These are phyloP conservation scores for Glossophaga mutica DNA, from an alignment of 2,797 vertebrate species.

Conservation along the genomic window DNA sequence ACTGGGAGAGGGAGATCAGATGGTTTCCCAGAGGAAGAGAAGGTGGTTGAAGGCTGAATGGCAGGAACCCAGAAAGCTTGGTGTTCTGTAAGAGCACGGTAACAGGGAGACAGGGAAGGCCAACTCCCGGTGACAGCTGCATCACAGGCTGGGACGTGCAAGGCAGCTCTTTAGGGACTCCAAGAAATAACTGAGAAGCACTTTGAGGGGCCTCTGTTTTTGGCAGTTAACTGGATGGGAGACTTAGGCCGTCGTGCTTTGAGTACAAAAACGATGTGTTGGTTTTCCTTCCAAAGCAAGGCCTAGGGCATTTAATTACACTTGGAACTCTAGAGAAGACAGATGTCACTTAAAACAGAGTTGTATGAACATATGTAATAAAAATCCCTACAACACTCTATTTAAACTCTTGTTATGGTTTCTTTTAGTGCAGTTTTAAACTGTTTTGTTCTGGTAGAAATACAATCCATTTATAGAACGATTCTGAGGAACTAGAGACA, in stretches of 20 bases:
- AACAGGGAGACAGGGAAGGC: neutral
- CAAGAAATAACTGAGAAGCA: neutral
- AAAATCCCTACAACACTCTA: conserved; percentile 31
- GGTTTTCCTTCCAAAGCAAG: conserved; percentile 10
- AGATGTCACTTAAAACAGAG: conserved; percentile 51
- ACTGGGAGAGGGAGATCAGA: neutral
- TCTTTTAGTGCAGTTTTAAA: conserved; percentile 49
- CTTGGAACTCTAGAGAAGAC: conserved; percentile 43
- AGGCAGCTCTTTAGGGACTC: neutral
- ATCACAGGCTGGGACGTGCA: neutral
- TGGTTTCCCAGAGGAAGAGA: neutral
- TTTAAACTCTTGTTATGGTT: conserved; percentile 54
- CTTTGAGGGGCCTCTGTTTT: neutral
- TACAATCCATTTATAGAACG: conserved; percentile 30
- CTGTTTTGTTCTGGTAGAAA: conserved; percentile 46
- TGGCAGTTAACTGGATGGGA: neutral
- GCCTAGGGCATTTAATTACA: neutral
- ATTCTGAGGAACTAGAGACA: conserved; percentile 34
- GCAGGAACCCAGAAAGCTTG: neutral
- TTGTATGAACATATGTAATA: conserved; percentile 18
- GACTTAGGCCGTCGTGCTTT: neutral
- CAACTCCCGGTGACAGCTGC: neutral
- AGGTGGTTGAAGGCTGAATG: neutral
- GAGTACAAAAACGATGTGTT: neutral
- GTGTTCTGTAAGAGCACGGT: neutral